These are phyloP conservation scores for Hermaeophaga mercurialis DNA, from an alignment of 2,888 invertebrate species.

Conservation along the genomic window DNA sequence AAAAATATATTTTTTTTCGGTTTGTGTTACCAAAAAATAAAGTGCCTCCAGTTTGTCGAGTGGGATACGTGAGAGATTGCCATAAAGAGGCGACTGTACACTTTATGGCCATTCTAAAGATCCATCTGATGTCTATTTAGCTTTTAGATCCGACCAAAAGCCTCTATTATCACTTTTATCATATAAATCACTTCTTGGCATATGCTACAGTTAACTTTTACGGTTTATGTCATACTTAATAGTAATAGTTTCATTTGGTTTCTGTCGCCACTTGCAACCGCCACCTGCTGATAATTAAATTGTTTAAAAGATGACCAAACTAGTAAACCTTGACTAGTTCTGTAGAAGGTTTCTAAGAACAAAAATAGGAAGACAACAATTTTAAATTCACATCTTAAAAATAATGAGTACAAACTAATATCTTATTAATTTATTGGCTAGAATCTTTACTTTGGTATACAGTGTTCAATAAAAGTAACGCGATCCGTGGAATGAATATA, in stretches of 20 bases:
- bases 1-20: background rate
- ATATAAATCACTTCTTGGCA: slow-evolving; percentile 39
- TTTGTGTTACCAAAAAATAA: slow-evolving; percentile 3
- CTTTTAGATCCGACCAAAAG: slow-evolving; percentile 54
- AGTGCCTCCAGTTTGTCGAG: slow-evolving; percentile 8
- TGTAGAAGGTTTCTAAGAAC: no score
- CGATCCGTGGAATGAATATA: no score
- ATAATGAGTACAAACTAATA: no score
- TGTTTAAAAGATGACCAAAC: no score
- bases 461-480: no score
- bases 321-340: no score
- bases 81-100: slow-evolving; percentile 53
- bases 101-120: slow-evolving; percentile 55
- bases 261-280: background rate
- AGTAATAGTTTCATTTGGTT: no score
- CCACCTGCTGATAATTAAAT: no score
- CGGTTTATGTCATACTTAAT: background rate
- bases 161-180: slow-evolving; percentile 53
- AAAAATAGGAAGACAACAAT: no score
- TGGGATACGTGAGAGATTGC: slow-evolving; percentile 36
- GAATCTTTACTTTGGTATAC: no score
- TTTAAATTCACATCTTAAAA: no score
- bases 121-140: slow-evolving; percentile 55
- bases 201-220: slow-evolving; percentile 5
- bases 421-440: no score